These are phyloP conservation scores for Dasyprocta punctata DNA, from an alignment of 2,113 vertebrate genomes.

Conservation along the genomic window DNA sequence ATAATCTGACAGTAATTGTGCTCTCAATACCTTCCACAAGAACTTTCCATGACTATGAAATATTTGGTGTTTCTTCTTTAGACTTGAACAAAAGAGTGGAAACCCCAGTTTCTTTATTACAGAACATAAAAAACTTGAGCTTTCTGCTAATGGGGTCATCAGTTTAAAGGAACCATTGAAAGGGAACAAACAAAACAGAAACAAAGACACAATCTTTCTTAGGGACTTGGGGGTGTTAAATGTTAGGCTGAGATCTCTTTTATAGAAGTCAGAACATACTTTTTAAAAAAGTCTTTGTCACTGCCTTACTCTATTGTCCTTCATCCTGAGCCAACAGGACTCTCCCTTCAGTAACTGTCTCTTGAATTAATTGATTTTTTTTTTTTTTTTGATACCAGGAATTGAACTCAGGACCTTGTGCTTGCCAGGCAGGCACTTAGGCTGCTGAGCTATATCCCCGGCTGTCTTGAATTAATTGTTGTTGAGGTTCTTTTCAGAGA, in stretches of 20 bases:
- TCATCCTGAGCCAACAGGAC: neutral
- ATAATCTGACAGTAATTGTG: neutral
- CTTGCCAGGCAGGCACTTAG: too few relatives aligned
- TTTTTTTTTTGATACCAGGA: neutral
- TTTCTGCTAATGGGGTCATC: neutral
- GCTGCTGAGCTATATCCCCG: too few relatives aligned
- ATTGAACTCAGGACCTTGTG: too few relatives aligned
- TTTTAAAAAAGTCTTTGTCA: neutral
- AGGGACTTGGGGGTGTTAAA: neutral
- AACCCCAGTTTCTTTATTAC: neutral
- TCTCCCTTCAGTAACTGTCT: neutral
- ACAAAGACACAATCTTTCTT: neutral
- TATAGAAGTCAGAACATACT: neutral
- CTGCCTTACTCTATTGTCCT: neutral
- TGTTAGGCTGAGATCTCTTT: neutral
- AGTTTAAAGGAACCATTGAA: neutral
- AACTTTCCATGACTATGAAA: neutral
- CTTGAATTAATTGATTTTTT: neutral
- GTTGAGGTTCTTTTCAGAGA: neutral
- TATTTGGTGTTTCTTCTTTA: constrained; percentile 3
- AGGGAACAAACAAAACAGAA: neutral
- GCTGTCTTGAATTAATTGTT: neutral
- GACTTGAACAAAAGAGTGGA: neutral
- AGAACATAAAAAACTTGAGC: neutral
- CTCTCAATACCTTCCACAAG: neutral